These are phyloP conservation scores for Anodontia alba DNA, from an alignment of 2,888 invertebrate species.

Conservation along the genomic window DNA sequence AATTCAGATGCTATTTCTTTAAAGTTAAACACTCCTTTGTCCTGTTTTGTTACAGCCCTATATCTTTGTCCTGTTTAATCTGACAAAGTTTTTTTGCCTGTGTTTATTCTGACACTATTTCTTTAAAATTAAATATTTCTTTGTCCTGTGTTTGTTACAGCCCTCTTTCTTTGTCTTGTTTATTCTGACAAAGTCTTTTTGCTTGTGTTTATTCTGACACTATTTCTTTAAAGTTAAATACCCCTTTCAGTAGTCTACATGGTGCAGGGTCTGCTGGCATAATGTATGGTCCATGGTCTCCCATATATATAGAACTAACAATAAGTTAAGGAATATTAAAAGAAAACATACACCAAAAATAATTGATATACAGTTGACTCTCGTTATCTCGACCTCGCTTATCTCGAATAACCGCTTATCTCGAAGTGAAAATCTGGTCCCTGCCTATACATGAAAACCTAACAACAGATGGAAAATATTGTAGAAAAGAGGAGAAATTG, in stretches of 20 bases:
- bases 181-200: slow-evolving; percentile 40
- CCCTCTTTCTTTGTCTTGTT: slow-evolving; percentile 78
- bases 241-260: slow-evolving; percentile 77
- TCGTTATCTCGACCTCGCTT: no score
- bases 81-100: no score
- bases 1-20: background rate
- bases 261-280: slow-evolving; percentile 77
- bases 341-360: no score
- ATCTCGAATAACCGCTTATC: no score
- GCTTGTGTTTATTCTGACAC: background rate
- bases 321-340: slow-evolving; percentile 50
- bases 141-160: slow-evolving; percentile 75
- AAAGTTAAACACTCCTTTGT: no score
- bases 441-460: no score
- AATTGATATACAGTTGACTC: no score
- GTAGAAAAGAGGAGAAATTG: no score
- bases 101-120: background rate
- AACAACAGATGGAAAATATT: no score
- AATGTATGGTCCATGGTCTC: slow-evolving; percentile 77
- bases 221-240: slow-evolving; percentile 65
- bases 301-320: slow-evolving; percentile 80
- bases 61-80: no score
- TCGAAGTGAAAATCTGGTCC: no score
- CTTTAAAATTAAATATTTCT: slow-evolving; percentile 72
- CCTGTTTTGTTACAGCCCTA: no score